phyloP scores from a whole-genome alignment of 2,797 vertebrate genomes.

The Spheniscus humboldti region DNA sequence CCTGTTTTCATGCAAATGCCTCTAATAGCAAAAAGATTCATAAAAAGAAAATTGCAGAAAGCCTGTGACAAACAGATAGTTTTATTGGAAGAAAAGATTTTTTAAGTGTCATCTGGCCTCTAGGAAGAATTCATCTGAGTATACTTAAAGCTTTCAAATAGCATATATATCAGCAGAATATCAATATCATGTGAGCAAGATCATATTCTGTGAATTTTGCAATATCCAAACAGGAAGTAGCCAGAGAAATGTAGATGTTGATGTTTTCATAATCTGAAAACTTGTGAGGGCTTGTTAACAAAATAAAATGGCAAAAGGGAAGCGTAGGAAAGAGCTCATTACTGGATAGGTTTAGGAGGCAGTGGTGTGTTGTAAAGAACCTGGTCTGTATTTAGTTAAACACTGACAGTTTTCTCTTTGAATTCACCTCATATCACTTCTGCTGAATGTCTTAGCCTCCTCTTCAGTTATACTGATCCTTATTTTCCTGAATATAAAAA shows the following conservation, averaged over 20 bases:
- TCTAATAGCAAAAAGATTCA: conserved; percentile 3
- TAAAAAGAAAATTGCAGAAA: background rate
- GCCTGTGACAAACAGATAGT: background rate
- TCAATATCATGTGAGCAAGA: background rate
- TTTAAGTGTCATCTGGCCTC: background rate
- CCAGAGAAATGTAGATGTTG: background rate
- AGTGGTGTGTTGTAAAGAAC: background rate
- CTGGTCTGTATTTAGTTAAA: background rate
- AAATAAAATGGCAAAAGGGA: background rate
- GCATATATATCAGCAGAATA: background rate
- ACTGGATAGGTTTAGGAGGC: background rate
- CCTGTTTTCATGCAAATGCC: conserved; percentile 2
- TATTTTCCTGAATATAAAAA: background rate
- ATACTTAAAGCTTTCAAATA: background rate
- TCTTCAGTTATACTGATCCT: background rate
- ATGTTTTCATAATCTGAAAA: background rate
- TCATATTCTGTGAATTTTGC: background rate
- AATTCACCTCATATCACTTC: background rate
- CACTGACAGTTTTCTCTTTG: background rate
- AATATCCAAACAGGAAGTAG: background rate
- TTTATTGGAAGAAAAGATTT: background rate
- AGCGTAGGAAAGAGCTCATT: background rate
- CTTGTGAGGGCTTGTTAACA: background rate
- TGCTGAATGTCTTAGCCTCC: background rate
- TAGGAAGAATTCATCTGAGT: background rate